Evolutionary conservation across 2,797 vertebrate species (phyloP).

Genomic region (Neomorphus geoffroyi): DNA sequence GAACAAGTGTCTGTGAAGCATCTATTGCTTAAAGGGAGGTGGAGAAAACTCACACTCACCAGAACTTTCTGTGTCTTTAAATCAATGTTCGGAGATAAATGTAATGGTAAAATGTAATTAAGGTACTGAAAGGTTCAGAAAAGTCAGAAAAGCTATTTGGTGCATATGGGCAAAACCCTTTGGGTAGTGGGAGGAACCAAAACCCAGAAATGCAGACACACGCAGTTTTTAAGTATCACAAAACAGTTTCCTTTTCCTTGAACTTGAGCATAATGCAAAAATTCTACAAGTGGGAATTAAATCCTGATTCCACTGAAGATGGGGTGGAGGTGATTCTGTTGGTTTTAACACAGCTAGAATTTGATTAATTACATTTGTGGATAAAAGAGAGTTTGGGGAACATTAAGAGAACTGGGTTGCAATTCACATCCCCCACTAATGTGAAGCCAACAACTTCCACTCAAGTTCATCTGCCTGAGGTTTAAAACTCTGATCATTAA

Average conservation of each 20-base stretch:
- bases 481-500: not conserved
- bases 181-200: not conserved
- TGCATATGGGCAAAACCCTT: not conserved
- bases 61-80: not conserved
- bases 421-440: not conserved
- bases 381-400: not conserved
- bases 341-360: not conserved
- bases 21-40: not conserved
- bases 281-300: not conserved
- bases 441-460: not conserved
- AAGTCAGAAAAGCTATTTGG: not conserved
- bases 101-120: not conserved
- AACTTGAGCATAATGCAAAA: not conserved
- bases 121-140: not conserved
- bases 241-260: not conserved
- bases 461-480: not conserved
- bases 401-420: not conserved
- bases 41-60: rapidly evolving
- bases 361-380: too few species aligned
- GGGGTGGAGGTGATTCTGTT: not conserved
- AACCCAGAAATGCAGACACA: rapidly evolving
- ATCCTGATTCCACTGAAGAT: not conserved
- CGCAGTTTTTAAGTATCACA: not conserved
- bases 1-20: not conserved
- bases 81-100: not conserved